phyloP scores from a whole-genome alignment of 1,140 invertebrate species.

The Drosophila arizonae region DNA sequence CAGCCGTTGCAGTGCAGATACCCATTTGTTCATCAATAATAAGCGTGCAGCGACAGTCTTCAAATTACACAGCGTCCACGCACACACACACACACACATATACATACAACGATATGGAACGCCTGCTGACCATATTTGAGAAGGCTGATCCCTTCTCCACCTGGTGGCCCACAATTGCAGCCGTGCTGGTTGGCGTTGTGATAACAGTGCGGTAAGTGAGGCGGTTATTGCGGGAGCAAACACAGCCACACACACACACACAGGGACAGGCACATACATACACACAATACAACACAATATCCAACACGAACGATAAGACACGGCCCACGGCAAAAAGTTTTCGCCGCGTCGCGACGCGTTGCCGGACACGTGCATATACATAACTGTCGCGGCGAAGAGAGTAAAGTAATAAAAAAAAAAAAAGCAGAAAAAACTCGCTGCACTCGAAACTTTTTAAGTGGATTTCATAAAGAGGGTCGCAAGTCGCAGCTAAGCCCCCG shows the following conservation, averaged over 20 bases:
- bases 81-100: not conserved
- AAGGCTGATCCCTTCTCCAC: conserved; percentile 81
- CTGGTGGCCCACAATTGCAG: conserved; percentile 82
- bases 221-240: conserved; percentile 2
- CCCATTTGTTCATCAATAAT: conserved; percentile 56
- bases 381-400: conserved; percentile 64
- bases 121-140: conserved; percentile 73
- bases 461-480: conserved; percentile 60
- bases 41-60: conserved; percentile 31
- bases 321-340: conserved; percentile 32
- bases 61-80: not conserved
- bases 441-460: conserved; percentile 75
- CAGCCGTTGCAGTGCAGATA: conserved; percentile 51
- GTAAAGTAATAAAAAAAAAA: conserved; percentile 12
- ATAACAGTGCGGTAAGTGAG: conserved; percentile 79
- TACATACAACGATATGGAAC: conserved; percentile 45
- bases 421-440: conserved; percentile 44
- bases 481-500: conserved; percentile 3
- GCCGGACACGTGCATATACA: conserved; percentile 55
- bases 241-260: conserved; percentile 22
- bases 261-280: conserved; percentile 31
- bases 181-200: conserved; percentile 70
- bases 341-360: conserved; percentile 37
- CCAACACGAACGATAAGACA: conserved; percentile 40
- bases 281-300: conserved; percentile 8